Percentiles rank a stretch among this genome's conserved stretches.
Conservation (phyloP, 2,113 vertebrate species). For the Dipodomys stephensi region DNA sequence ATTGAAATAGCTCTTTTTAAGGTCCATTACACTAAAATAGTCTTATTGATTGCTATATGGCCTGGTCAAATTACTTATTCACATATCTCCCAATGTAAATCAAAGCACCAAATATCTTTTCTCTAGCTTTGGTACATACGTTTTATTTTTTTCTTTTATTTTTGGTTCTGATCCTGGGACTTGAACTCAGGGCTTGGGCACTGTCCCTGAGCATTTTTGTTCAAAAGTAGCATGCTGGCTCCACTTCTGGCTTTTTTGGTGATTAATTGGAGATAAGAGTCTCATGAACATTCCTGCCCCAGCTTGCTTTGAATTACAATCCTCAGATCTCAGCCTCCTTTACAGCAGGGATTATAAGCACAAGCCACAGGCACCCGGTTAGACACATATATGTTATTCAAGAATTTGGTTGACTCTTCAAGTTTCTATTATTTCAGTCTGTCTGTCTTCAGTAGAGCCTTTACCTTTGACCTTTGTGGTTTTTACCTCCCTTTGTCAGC, state of each 20-base stretch:
- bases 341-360: no score
- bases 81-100: not conserved
- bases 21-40: not conserved
- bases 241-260: no score
- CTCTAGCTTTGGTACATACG: not conserved
- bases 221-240: no score
- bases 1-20: conserved; percentile 1
- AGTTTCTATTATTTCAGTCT: not conserved
- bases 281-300: no score
- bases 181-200: no score
- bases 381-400: not conserved
- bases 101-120: conserved; percentile 23
- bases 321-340: no score
- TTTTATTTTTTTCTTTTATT: no score
- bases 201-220: no score
- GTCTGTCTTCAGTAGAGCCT: not conserved
- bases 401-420: not conserved
- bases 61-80: not conserved
- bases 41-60: not conserved
- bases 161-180: no score
- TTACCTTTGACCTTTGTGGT: not conserved
- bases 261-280: no score
- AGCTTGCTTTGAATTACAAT: no score
- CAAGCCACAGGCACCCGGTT: no score
- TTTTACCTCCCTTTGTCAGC: not conserved